Evolutionary conservation across 2,113 vertebrate genomes (phyloP).

Genomic region (Lagopus muta): DNA sequence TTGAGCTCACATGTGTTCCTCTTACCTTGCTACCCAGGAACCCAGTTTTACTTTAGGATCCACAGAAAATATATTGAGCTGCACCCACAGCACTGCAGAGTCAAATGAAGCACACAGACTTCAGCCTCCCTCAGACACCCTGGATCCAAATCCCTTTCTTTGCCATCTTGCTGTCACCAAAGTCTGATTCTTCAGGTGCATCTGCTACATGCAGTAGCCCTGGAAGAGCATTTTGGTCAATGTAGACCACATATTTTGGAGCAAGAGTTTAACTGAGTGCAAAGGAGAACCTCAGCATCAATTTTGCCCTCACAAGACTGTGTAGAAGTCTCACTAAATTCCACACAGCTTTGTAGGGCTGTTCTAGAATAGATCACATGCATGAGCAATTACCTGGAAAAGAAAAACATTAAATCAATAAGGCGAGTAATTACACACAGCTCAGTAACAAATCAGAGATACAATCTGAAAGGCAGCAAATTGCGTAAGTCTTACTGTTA

Average conservation of each 20-base stretch:
- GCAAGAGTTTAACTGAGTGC: neutral
- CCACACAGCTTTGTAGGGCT: neutral
- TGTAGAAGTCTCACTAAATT: neutral
- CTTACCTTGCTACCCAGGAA: neutral
- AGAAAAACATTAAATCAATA: neutral
- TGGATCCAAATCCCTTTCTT: neutral
- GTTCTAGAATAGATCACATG: neutral
- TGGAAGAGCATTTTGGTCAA: neutral
- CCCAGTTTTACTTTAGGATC: neutral
- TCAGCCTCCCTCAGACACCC: neutral
- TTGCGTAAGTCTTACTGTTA: neutral
- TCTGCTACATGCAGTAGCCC: neutral
- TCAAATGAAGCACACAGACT: fast-evolving
- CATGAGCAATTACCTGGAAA: neutral
- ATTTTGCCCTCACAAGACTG: neutral
- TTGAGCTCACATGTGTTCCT: neutral
- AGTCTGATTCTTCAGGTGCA: neutral
- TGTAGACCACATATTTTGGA: neutral
- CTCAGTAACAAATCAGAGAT: neutral
- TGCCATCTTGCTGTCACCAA: neutral
- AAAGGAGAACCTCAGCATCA: neutral
- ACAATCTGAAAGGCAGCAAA: neutral
- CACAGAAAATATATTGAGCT: fast-evolving
- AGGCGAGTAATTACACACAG: neutral
- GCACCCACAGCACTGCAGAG: neutral